Evolutionary conservation across 2,888 invertebrate species (phyloP), one percentile per base, ranked within the genome.

Genomic region (Leptothorax acervorum): DNA sequence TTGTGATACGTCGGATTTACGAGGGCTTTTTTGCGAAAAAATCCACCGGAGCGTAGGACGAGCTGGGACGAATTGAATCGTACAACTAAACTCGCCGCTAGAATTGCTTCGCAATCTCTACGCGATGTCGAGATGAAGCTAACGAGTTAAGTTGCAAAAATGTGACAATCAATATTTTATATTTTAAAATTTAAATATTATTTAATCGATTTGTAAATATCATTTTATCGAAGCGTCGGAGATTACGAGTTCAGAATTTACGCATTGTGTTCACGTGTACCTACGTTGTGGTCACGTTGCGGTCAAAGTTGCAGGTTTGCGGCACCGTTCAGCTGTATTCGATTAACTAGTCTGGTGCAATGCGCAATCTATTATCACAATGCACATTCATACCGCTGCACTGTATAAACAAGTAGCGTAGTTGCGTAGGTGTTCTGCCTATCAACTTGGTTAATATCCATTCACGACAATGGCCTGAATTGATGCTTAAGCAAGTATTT

Each of bases 1-100:
- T 90, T 91, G 91, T 91, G 89, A 86, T 90, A 87, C 82, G 53
- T 57, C 70, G 70, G 88, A 90, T 90, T 90, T 90, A 90, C 79
- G 83, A 71, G 60, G 60, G 83, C 23, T 11, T 62, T 51, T 84
- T 74, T 74, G 60, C 63, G 55, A 28, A 84, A 84, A 88, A 88
- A 87, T 85, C 78, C 85, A 65, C 70, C 31, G 28, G 12, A 35
- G 35, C 23, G 35, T 48, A 31, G 6, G 18, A 0, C 4, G 39
- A 81, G 86, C 28, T 65, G 35, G 18, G 31, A 45, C 53, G 55
- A 55, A 81, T 70, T 62, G n/a, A 70, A 81, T 55, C 15, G 28
- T 12, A 31, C 6, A 63, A 62, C 74, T 28, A 53, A 74, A 82
- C 63, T 57, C 4, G n/a, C 31, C 23, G 60, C 3, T 39, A 28